Evolutionary conservation across 2,113 vertebrate species (phyloP).

Genomic region (Clarias magur): DNA sequence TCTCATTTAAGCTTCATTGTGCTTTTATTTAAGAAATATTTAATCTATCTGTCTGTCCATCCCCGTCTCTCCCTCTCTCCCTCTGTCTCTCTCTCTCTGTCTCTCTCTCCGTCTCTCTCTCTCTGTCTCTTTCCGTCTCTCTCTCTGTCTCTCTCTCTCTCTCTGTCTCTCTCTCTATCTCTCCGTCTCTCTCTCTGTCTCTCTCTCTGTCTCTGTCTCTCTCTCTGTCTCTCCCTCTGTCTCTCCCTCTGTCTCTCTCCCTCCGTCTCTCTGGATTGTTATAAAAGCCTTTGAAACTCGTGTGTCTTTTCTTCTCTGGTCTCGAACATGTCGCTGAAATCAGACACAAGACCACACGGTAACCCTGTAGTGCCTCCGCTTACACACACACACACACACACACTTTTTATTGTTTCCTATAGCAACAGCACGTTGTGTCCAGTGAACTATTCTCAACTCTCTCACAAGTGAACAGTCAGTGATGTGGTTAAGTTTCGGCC

Average conservation of each 20-base stretch:
- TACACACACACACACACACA: neutral
- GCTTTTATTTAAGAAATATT: neutral
- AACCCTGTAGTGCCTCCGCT: constrained; percentile 29
- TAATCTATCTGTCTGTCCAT: neutral
- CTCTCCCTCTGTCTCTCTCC: neutral
- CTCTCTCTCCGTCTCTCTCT: no score
- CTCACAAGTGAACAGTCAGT: neutral
- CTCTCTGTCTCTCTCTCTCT: no score
- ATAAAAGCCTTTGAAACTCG: constrained; percentile 68
- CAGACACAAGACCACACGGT: neutral
- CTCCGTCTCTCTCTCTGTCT: no score
- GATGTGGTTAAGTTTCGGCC: neutral
- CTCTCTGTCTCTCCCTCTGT: neutral
- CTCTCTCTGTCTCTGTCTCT: no score
- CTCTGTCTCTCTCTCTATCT: no score
- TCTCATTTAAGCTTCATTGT: neutral
- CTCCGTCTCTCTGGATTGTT: constrained; percentile 69
- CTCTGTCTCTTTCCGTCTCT: no score
- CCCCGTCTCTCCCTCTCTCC: no score
- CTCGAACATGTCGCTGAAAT: neutral
- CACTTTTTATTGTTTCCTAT: neutral
- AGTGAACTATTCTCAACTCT: neutral
- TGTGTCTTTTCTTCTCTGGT: neutral
- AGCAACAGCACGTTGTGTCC: neutral
- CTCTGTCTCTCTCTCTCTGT: no score